Evolutionary conservation across 2,113 vertebrate species (phyloP).

Genomic region (Numida meleagris): DNA sequence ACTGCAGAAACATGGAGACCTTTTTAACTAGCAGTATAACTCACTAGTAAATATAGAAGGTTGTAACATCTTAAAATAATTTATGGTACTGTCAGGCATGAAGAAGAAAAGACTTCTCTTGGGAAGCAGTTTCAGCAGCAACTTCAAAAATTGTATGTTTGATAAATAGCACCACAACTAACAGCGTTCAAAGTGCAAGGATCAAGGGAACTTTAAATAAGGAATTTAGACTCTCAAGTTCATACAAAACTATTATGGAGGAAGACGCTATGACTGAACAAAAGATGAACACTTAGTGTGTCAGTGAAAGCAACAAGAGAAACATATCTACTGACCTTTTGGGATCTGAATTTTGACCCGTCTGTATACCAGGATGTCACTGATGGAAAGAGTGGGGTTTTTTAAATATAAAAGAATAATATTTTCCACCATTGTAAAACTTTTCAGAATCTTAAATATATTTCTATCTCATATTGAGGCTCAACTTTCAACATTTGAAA

Average conservation of each 20-base stretch:
- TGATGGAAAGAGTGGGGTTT: background rate
- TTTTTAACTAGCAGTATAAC: constrained; percentile 56
- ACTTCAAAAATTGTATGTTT: constrained; percentile 60
- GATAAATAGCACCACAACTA: constrained; percentile 62
- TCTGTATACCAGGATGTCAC: background rate
- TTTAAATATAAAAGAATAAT: background rate
- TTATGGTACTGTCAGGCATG: constrained; percentile 55
- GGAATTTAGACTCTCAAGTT: constrained; percentile 25
- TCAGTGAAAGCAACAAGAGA: constrained; percentile 20
- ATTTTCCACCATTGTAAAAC: background rate
- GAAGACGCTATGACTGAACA: background rate
- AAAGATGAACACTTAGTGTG: constrained; percentile 29
- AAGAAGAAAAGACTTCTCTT: constrained; percentile 65
- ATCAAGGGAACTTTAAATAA: constrained; percentile 68
- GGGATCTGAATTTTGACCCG: background rate
- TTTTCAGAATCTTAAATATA: background rate
- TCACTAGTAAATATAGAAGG: constrained; percentile 57
- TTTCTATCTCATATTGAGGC: background rate
- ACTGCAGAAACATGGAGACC: background rate
- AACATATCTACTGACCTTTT: background rate
- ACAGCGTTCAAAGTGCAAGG: constrained; percentile 51
- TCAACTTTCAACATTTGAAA: background rate
- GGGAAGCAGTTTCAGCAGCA: constrained; percentile 58
- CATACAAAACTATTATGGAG: constrained; percentile 36
- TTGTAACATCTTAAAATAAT: constrained; percentile 70